Conservation (phyloP, 2,113 vertebrate species). For the Thermophis baileyi region DNA sequence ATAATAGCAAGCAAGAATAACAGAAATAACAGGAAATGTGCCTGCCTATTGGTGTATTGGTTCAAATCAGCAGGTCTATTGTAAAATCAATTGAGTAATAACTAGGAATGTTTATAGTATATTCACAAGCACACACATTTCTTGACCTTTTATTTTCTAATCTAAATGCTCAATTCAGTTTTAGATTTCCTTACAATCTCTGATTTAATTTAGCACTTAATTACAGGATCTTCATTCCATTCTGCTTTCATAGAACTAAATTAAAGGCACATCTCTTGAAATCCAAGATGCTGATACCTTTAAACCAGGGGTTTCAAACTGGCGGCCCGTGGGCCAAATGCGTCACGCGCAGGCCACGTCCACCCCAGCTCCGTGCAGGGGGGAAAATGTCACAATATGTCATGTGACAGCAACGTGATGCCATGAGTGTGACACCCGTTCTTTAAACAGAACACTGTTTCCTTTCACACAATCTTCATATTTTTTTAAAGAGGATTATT, state of each 20-base stretch:
- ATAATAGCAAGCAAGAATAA: background rate
- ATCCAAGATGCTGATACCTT: background rate
- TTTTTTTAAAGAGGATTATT: background rate
- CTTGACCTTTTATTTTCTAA: background rate
- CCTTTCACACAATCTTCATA: background rate
- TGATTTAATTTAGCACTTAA: background rate
- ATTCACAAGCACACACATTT: background rate
- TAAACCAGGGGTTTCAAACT: background rate
- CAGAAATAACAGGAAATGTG: background rate
- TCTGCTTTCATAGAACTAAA: background rate
- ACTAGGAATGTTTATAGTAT: background rate
- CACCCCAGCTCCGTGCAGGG: too few relatives aligned
- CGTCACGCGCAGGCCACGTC: too few relatives aligned
- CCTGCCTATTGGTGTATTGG: background rate
- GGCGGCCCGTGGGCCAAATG: too few relatives aligned
- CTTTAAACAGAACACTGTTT: background rate
- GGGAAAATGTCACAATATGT: too few relatives aligned
- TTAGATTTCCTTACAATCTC: background rate
- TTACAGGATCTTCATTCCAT: background rate
- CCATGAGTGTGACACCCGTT: too few relatives aligned
- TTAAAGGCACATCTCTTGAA: background rate
- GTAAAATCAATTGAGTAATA: background rate
- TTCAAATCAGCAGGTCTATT: background rate
- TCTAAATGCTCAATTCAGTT: background rate
- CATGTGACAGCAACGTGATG: too few relatives aligned